Evolutionary conservation across 37 sponge, comb jelly and placozoan species (phyloP), one percentile per base, ranked within the genome.

Genomic region (Beroe forskalii): DNA sequence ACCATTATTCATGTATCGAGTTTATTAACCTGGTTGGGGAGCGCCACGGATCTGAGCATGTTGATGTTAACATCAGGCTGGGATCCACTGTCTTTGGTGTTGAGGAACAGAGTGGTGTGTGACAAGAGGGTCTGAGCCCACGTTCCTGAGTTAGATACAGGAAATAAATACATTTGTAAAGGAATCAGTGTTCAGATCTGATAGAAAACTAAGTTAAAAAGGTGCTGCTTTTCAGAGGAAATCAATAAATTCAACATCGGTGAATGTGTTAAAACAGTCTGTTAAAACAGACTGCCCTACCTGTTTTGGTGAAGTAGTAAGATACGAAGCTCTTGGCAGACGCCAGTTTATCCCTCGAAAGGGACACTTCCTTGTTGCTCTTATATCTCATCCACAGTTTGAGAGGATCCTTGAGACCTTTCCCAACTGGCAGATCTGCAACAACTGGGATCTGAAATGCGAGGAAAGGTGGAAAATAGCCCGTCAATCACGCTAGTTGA

Each of bases 11-110:
- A n/a, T n/a, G n/a, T n/a, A n/a, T n/a, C n/a, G n/a, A n/a, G n/a
- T n/a, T n/a, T n/a, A n/a, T n/a, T 4, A 36, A 72, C 75, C 75
- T 72, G 75, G 39, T 72, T 72, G 40, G 75, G 75, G 1, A 72
- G 39, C 39, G 75, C 75, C 8, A 72, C 75, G 8, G 75, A 36
- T 30, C 75, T 23, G 8, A 72, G 39, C 75, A 72, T 72, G 75
- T 72, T 72, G 1, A 72, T 37, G 20, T 72, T 72, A 36, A 72
- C 20, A 72, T 72, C 40, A 38, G 75, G 75, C 39, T 72, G 37
- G 14, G 37, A 38, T 30, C 75, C 39, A 8, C 75, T 37, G 1
- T 72, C 1, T 30, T 72, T 37, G 8, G 75, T 72, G 75, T 72
- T 39, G 4, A 72, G 12, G 20, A 72, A 72, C 75, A 72, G 39